phyloP scores from a whole-genome alignment of 2,888 invertebrate genomes.

The Pteria penguin region DNA sequence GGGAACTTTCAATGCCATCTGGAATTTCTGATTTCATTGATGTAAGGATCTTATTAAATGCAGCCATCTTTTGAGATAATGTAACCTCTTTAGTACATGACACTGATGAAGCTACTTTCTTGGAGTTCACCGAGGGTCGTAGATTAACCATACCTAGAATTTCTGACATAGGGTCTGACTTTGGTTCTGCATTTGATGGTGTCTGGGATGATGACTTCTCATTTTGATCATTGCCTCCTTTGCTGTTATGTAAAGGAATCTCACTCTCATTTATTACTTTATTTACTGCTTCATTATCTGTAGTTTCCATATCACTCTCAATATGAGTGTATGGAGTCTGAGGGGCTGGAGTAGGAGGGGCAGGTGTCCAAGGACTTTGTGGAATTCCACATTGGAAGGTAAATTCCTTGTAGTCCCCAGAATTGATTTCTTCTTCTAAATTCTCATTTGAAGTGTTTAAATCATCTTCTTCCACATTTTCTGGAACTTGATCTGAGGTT shows the following conservation, averaged over 20 bases:
- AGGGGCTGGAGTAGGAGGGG: background rate
- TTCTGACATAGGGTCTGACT: background rate
- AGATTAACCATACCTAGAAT: background rate
- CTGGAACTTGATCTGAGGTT: too few species aligned
- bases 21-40: background rate
- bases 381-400: background rate
- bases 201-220: background rate
- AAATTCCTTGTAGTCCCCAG: background rate
- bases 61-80: background rate
- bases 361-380: conserved; percentile 29
- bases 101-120: background rate
- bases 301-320: background rate
- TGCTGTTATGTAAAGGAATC: too few species aligned
- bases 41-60: background rate
- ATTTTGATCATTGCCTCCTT: background rate
- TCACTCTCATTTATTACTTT: background rate
- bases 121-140: background rate
- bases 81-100: background rate
- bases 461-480: background rate
- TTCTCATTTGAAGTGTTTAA: background rate
- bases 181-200: background rate
- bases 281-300: background rate
- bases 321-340: conserved; percentile 7
- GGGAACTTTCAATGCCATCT: background rate
- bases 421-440: background rate